Conservation (phyloP, 2,113 vertebrate species). For the Erythrolamprus reginae region DNA sequence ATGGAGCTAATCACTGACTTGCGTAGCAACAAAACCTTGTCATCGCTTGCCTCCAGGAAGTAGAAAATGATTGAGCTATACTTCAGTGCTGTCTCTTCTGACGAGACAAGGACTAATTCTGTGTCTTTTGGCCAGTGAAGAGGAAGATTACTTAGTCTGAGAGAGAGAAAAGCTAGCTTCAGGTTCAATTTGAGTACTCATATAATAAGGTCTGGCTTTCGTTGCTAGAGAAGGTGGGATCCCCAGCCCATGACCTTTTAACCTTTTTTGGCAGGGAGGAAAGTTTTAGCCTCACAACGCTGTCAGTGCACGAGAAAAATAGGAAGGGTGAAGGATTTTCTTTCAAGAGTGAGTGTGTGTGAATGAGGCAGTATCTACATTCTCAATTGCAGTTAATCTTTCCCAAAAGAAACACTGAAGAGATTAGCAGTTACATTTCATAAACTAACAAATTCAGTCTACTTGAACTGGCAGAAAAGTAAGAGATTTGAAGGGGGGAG, state of each 20-base stretch:
- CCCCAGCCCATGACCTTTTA: conserved; percentile 53
- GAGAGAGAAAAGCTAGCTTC: conserved; percentile 57
- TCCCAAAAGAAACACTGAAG: conserved; percentile 49
- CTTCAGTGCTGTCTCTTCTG: conserved; percentile 51
- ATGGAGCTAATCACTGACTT: conserved; percentile 65
- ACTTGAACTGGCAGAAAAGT: conserved; percentile 66
- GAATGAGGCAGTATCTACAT: conserved; percentile 80
- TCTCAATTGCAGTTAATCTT: conserved; percentile 77
- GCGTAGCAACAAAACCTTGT: conserved; percentile 51
- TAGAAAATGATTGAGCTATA: conserved; percentile 50
- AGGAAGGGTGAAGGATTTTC: conserved; percentile 64
- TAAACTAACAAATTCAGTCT: conserved; percentile 71
- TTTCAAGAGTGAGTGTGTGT: conserved; percentile 79
- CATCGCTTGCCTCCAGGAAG: conserved; percentile 57
- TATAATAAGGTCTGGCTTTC: conserved; percentile 62
- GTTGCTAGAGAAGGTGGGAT: conserved; percentile 68
- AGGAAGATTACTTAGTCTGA: conserved; percentile 51
- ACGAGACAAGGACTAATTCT: conserved; percentile 61
- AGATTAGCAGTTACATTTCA: conserved; percentile 76
- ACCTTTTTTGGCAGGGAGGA: conserved; percentile 34
- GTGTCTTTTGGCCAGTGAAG: conserved; percentile 51
- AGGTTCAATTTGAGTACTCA: conserved; percentile 64
- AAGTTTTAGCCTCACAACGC: conserved; percentile 41
- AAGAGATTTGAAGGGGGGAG: conserved; percentile 53
- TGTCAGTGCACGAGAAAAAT: conserved; percentile 41